These are phyloP conservation scores for Heliconius cydno DNA, from an alignment of 2,888 invertebrate species.

Conservation along the genomic window DNA sequence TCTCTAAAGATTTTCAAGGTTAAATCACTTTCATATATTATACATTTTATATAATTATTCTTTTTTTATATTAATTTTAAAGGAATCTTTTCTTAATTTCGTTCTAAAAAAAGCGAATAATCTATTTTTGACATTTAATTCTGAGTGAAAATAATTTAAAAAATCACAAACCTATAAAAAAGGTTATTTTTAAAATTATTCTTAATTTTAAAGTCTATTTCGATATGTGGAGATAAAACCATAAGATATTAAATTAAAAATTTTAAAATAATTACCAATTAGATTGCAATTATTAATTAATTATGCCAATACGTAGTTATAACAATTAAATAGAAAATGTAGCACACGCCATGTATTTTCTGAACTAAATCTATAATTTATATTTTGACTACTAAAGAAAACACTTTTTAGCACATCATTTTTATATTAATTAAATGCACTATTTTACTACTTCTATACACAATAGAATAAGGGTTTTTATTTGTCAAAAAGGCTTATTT, in stretches of 20 bases:
- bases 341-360: conserved; percentile 9
- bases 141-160: not conserved
- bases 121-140: not conserved
- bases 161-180: not conserved
- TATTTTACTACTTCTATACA: conserved; percentile 31
- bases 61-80: too few relatives aligned
- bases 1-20: not conserved
- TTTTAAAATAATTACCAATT: not conserved
- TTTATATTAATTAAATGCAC: conserved; percentile 24
- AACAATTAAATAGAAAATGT: conserved; percentile 18
- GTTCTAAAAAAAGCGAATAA: not conserved
- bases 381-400: conserved; percentile 10
- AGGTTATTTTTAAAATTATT: too few relatives aligned
- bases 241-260: not conserved
- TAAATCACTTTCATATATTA: too few relatives aligned
- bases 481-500: not conserved
- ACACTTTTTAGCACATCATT: conserved; percentile 26
- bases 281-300: not conserved
- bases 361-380: conserved; percentile 7
- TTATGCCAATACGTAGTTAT: conserved; percentile 35
- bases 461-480: conserved; percentile 11
- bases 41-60: too few relatives aligned
- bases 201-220: not conserved
- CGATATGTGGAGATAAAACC: not conserved
- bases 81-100: not conserved